phyloP scores from a whole-genome alignment of 2,888 invertebrate species.

The Hemithea aestivaria region DNA sequence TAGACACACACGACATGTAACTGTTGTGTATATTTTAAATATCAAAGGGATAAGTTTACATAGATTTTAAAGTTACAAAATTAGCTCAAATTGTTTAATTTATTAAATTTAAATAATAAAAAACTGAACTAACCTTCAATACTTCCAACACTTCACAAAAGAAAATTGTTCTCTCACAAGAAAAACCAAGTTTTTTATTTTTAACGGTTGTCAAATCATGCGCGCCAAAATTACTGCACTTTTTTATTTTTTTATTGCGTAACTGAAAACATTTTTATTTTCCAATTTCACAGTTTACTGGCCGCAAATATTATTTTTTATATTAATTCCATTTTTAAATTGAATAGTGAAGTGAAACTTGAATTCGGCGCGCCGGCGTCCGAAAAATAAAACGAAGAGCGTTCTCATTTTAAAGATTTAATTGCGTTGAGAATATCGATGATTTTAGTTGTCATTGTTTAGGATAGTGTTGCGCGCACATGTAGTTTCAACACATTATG shows the following conservation, averaged over 20 bases:
- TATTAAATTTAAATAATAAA: not conserved
- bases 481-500: slow-evolving; percentile 78
- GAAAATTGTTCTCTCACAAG: slow-evolving; percentile 13
- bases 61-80: no score
- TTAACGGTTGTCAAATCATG: slow-evolving; percentile 13
- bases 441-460: slow-evolving; percentile 64
- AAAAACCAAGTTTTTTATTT: slow-evolving; percentile 1
- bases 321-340: no score
- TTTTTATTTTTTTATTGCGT: slow-evolving; percentile 49
- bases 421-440: slow-evolving; percentile 34
- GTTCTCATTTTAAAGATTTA: slow-evolving; percentile 19
- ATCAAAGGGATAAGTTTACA: no score
- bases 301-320: slow-evolving; percentile 21
- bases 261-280: slow-evolving; percentile 47
- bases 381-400: slow-evolving; percentile 19
- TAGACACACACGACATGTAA: no score
- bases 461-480: slow-evolving; percentile 65
- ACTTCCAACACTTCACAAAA: slow-evolving; percentile 19
- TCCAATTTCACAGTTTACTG: slow-evolving; percentile 56
- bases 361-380: slow-evolving; percentile 18
- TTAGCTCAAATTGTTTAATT: no score
- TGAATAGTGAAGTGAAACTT: no score
- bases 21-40: no score
- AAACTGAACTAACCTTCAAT: slow-evolving; percentile 21
- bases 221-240: slow-evolving; percentile 42